These are phyloP conservation scores for Trichonephila clavipes DNA, from an alignment of 1,140 invertebrate species.

Conservation along the genomic window DNA sequence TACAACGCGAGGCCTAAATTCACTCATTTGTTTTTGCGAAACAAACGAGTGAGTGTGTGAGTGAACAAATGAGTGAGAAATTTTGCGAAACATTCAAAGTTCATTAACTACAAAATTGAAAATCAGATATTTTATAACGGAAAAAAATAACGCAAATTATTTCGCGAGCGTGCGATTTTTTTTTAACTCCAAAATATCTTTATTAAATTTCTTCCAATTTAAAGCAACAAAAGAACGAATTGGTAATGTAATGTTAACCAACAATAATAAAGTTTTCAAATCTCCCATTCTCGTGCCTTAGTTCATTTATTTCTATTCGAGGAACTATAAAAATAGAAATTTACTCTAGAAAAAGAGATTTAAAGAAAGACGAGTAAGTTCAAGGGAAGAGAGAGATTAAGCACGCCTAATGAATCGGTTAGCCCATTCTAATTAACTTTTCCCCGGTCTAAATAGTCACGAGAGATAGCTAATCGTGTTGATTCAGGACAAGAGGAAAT, in stretches of 20 bases:
- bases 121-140: not conserved
- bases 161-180: not conserved
- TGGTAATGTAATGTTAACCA: not conserved
- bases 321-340: not conserved
- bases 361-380: not conserved
- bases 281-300: not conserved
- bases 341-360: not conserved
- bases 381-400: slow-evolving; percentile 3
- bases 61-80: not conserved
- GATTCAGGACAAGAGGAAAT: slow-evolving; percentile 29
- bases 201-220: not conserved
- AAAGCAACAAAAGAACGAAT: not conserved
- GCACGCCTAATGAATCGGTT: slow-evolving; percentile 52
- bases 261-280: not conserved
- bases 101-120: slow-evolving; percentile 1
- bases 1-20: not conserved
- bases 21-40: not conserved
- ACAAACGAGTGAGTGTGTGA: no score
- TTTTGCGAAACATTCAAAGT: not conserved
- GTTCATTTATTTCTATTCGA: not conserved
- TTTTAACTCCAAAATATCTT: not conserved
- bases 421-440: slow-evolving; percentile 49
- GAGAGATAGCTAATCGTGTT: slow-evolving; percentile 18
- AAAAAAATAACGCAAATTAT: not conserved
- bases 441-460: slow-evolving; percentile 34